Evolutionary conservation across 2,888 invertebrate genomes (phyloP).

Genomic region (Hofmannophila pseudospretella): DNA sequence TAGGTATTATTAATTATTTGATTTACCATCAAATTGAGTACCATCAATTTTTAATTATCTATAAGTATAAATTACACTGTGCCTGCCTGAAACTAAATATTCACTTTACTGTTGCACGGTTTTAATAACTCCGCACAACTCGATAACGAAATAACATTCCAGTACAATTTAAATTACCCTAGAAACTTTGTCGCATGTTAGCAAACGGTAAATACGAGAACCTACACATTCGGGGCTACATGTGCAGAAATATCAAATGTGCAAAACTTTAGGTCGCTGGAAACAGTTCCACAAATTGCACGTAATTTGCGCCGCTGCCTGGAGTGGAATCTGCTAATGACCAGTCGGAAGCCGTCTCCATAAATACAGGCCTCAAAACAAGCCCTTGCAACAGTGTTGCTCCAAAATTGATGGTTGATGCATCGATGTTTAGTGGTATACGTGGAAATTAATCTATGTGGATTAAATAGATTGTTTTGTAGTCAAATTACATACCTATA

Average conservation of each 20-base stretch:
- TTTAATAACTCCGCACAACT: conserved; percentile 1
- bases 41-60: too few relatives aligned
- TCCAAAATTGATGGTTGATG: too few relatives aligned
- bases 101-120: too few relatives aligned
- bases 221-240: not conserved
- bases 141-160: conserved; percentile 14
- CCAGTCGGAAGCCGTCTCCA: conserved; percentile 38
- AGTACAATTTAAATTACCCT: conserved; percentile 26
- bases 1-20: too few relatives aligned
- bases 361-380: conserved; percentile 36
- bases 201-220: conserved; percentile 5
- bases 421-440: too few relatives aligned
- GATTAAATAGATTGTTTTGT: too few relatives aligned
- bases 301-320: conserved; percentile 50
- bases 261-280: conserved; percentile 43
- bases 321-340: conserved; percentile 51
- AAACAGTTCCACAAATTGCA: conserved; percentile 55
- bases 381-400: too few relatives aligned
- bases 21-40: too few relatives aligned
- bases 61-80: too few relatives aligned
- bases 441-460: too few relatives aligned
- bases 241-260: conserved; percentile 47
- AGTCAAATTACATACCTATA: too few relatives aligned
- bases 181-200: conserved; percentile 16
- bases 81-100: too few relatives aligned